These are phyloP conservation scores for Pagetopsis macropterus DNA, from an alignment of 2,797 vertebrate genomes.

Conservation along the genomic window DNA sequence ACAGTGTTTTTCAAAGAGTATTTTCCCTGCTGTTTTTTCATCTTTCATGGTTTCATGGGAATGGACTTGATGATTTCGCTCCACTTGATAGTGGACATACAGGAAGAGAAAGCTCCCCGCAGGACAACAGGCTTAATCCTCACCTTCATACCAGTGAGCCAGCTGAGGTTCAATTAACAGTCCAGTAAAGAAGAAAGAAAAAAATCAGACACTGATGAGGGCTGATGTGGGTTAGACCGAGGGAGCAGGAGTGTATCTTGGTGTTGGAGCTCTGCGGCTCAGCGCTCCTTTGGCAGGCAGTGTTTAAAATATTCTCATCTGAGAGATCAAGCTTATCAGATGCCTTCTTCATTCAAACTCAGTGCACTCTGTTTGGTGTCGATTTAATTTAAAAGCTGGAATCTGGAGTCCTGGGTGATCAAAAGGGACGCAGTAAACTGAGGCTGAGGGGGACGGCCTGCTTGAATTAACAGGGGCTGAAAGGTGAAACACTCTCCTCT, in stretches of 20 bases:
- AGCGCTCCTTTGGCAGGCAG: constrained; percentile 13
- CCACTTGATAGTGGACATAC: constrained; percentile 36
- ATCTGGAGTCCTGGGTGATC: constrained; percentile 59
- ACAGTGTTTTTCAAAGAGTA: neutral
- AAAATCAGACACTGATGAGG: constrained; percentile 41
- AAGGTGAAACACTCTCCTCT: constrained; percentile 71
- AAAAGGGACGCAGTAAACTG: constrained; percentile 63
- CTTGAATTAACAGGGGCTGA: constrained; percentile 72
- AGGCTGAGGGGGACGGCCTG: constrained; percentile 37
- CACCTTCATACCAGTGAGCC: constrained; percentile 51
- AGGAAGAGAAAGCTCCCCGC: constrained; percentile 49
- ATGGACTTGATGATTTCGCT: constrained; percentile 42
- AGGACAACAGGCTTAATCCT: constrained; percentile 60
- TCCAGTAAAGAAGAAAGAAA: constrained; percentile 40
- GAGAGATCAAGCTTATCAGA: constrained; percentile 60
- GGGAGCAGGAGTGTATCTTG: constrained; percentile 37
- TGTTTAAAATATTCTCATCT: constrained; percentile 29
- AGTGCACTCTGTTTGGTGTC: constrained; percentile 49
- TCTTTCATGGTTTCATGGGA: constrained; percentile 48
- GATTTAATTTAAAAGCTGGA: constrained; percentile 65
- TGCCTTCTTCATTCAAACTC: constrained; percentile 61
- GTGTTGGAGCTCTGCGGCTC: constrained; percentile 25
- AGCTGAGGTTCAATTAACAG: constrained; percentile 58
- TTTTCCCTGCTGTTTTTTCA: neutral
- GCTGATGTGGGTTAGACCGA: constrained; percentile 50